Evolutionary conservation across 2,888 invertebrate species (phyloP), one percentile per base, ranked within the genome.

Genomic region (Trichopria drosophilae): DNA sequence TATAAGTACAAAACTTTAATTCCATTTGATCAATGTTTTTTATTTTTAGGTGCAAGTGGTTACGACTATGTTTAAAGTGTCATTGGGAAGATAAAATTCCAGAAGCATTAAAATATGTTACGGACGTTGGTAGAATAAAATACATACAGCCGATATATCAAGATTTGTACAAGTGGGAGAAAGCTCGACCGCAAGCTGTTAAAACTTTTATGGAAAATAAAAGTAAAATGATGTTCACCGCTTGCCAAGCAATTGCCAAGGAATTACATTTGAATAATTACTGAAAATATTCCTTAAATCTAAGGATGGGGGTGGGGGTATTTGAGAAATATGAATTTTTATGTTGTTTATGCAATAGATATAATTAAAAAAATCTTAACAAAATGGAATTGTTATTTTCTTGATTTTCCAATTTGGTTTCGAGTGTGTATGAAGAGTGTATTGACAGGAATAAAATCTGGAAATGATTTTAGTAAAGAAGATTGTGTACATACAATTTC

Each of bases 101-200:
- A 2, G 79, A 82, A 10, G 86, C 87, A 1, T 78, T 94, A 45
- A 72, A 82, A 15, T 94, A 95, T 79, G 83, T 91, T 6, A 90
- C 88, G 60, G 82, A 82, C 12, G 86, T 90, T 68, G 95, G 95
- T 23, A 82, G 95, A 43, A 91, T 95, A 90, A 95, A 95, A 75
- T 96, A 85, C 76, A 86, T 90, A 2, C 81, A 91, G 23, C 93
- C 94, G 2, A 79, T 95, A 41, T 95, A 93, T 76, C 84, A 89
- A 52, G 92, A 91, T 68, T 78, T 94, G 51, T 89, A 86, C 61
- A 80, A 78, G 0, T 94, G 93, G 93, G 84, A 87, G 51, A 83
- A 81, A 12, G 82, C 84, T 0, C 80, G 88, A 53, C 76, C 80
- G 1, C 73, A 67, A 54, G 86, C 92, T 0, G 80, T 92, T 36